phyloP scores from a whole-genome alignment of 2,113 vertebrate species.

The Nibea albiflora region DNA sequence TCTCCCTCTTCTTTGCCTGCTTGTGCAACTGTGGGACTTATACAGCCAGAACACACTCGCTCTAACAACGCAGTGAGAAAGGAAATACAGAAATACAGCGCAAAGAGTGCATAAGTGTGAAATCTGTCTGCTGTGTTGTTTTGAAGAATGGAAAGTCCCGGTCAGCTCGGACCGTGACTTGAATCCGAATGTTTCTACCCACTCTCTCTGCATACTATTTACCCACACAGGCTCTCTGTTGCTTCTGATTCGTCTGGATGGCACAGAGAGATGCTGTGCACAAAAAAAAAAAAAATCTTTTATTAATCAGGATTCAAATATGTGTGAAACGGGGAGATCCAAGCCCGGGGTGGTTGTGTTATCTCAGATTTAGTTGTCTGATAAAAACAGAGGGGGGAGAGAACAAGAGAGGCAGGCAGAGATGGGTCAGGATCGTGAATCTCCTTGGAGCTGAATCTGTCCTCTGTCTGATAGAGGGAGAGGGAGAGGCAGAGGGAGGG shows the following conservation, averaged over 20 bases:
- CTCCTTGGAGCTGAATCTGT: slow-evolving; percentile 48
- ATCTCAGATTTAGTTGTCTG: slow-evolving; percentile 26
- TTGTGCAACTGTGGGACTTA: slow-evolving; percentile 11
- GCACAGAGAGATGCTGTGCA: slow-evolving; percentile 3
- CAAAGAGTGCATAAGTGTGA: slow-evolving; percentile 13
- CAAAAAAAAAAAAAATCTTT: background rate
- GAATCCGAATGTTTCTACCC: slow-evolving; percentile 72
- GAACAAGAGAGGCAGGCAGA: slow-evolving; percentile 52
- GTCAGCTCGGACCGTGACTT: slow-evolving; percentile 54
- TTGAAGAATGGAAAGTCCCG: slow-evolving; percentile 60
- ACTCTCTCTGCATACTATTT: slow-evolving; percentile 60
- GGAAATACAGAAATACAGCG: background rate
- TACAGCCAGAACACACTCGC: slow-evolving; percentile 6
- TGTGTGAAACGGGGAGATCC: slow-evolving; percentile 8
- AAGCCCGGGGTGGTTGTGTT: background rate
- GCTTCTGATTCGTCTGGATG: slow-evolving; percentile 1
- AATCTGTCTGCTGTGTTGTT: slow-evolving; percentile 19
- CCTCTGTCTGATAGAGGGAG: slow-evolving; percentile 43
- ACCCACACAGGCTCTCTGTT: slow-evolving; percentile 51
- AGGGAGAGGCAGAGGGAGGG: background rate
- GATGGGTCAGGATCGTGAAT: slow-evolving; percentile 44
- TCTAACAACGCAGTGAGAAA: slow-evolving; percentile 11
- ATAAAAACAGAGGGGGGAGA: slow-evolving; percentile 3
- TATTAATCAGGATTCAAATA: slow-evolving; percentile 8
- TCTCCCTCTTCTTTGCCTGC: slow-evolving; percentile 6